Percentiles rank a stretch among this genome's conserved stretches.
Evolutionary conservation across 2,797 vertebrate species (phyloP).

Genomic region (Fistularia tabacaria): DNA sequence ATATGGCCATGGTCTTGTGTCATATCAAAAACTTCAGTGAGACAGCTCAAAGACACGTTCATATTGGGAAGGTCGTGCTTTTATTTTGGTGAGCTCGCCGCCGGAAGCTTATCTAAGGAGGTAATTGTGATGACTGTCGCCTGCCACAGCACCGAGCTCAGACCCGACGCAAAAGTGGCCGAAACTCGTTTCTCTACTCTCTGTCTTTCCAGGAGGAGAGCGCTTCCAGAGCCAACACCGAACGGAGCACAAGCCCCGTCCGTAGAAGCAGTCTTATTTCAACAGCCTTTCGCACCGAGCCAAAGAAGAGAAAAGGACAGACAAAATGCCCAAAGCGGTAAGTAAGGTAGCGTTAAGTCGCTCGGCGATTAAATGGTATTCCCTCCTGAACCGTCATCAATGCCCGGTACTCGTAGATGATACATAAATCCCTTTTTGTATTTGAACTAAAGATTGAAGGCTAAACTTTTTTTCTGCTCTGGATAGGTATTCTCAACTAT

Average conservation of each 20-base stretch:
- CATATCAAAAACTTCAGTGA: no score
- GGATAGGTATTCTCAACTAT: no score
- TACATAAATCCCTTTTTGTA: no score
- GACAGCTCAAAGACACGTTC: neutral
- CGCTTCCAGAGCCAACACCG: conserved; percentile 9
- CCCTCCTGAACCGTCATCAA: no score
- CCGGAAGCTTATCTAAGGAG: conserved; percentile 3
- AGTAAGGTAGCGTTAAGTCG: conserved; percentile 25
- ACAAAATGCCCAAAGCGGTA: conserved; percentile 79
- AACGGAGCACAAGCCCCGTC: conserved; percentile 18
- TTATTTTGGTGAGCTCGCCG: no score
- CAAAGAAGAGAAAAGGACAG: conserved; percentile 42
- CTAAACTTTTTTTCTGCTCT: no score
- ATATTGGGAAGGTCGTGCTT: conserved; percentile 37
- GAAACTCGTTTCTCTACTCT: conserved; percentile 74
- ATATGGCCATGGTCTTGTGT: no score
- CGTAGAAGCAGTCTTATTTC: conserved; percentile 12
- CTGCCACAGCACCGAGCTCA: conserved; percentile 35
- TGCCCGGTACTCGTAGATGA: no score
- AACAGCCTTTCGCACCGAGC: conserved; percentile 26
- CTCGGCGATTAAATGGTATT: no score
- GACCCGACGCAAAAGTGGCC: conserved; percentile 38
- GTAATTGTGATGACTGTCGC: conserved; percentile 55
- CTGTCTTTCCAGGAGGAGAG: conserved; percentile 45
- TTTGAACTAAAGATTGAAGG: no score